Evolutionary conservation across 1,140 invertebrate species (phyloP), one percentile per base, ranked within the genome.

Genomic region (Hetaerina americana): DNA sequence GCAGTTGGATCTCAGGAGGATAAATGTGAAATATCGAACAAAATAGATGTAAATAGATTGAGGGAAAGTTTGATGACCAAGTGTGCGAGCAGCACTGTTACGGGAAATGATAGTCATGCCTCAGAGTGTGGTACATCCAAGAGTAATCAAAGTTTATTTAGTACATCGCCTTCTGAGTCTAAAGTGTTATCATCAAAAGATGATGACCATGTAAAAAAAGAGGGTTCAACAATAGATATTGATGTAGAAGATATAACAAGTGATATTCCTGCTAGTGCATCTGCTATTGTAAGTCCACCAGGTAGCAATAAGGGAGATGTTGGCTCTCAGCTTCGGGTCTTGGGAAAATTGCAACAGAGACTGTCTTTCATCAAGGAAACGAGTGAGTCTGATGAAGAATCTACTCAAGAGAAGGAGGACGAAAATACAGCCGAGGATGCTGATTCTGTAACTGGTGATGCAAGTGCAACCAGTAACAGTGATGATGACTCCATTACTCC

Each of bases 381-480:
- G n/a, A n/a, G n/a, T n/a, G 25, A 28, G 24, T 70, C 40, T 29
- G 68, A 73, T 29, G 66, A 73, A 12, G 68, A 70, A 25, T 26
- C 29, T 22, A 27, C 18, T 0, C 26, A 70, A 18, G 57, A 69
- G 22, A 31, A 69, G 29, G 31, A 27, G 5, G 70, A 73, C 27
- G 57, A 70, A 24, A 70, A 57, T 73, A 72, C 57, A 28, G 66
- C 72, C 26, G 69, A 66, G 31, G 70, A 68, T 28, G 70, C 73
- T 68, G 74, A 71, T 18, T 67, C 66, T 66, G 72, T 72, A 66
- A 26, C 24, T 28, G 28, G 68, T 26, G 26, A 69, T 5, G 25
- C 68, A 66, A 25, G 26, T 15, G 66, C 25, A 25, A 74, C 75
- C 28, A 75, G 73, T 24, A n/a, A n/a, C n/a, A 77, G 76, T 18